Evolutionary conservation across 1,140 invertebrate genomes (phyloP).

Genomic region (Aplysia californica): DNA sequence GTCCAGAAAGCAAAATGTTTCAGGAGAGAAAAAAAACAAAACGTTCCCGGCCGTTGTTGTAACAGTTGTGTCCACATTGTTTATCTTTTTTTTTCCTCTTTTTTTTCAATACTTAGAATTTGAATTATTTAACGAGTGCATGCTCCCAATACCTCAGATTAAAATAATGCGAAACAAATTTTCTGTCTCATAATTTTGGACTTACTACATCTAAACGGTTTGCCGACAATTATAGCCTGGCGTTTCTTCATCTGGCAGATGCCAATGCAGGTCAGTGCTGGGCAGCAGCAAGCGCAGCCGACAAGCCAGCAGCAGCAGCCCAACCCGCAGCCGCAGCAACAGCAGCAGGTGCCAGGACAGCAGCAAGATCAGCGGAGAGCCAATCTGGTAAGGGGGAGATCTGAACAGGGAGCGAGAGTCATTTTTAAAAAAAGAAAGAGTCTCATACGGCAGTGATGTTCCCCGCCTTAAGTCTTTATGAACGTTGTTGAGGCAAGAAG

Average conservation of each 20-base stretch:
- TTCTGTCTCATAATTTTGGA: conserved; percentile 39
- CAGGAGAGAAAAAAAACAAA: too few relatives aligned
- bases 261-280: conserved; percentile 12
- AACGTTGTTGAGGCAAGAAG: not conserved
- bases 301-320: not conserved
- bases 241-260: conserved; percentile 28
- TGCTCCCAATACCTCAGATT: too few relatives aligned
- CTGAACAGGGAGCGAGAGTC: not conserved
- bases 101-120: too few relatives aligned
- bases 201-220: conserved; percentile 28
- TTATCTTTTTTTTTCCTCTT: too few relatives aligned
- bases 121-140: too few relatives aligned
- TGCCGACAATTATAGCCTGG: not conserved
- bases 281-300: conserved; percentile 33
- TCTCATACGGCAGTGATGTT: too few relatives aligned
- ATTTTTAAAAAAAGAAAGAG: too few relatives aligned
- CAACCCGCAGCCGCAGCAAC: conserved; percentile 34
- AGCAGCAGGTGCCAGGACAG: conserved; percentile 35
- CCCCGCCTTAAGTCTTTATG: too few relatives aligned
- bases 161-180: too few relatives aligned
- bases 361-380: conserved; percentile 16
- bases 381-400: not conserved
- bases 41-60: too few relatives aligned
- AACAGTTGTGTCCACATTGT: too few relatives aligned
- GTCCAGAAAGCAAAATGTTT: too few relatives aligned